These are phyloP conservation scores for Fulmarus glacialis DNA, from an alignment of 2,113 vertebrate species.

Conservation along the genomic window DNA sequence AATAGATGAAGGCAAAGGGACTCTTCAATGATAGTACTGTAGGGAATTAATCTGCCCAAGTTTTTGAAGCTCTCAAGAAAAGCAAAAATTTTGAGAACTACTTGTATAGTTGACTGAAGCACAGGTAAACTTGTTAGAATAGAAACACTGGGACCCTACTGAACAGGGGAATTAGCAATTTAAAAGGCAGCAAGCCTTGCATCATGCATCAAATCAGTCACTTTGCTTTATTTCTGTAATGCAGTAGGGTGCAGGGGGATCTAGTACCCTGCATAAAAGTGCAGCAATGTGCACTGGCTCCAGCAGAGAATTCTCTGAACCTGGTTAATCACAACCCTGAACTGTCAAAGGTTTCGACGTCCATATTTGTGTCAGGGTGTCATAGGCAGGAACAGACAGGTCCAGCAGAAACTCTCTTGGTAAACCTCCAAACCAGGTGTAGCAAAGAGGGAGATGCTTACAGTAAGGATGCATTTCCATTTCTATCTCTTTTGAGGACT, in stretches of 20 bases:
- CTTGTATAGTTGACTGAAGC: neutral
- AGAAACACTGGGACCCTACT: neutral
- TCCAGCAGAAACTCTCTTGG: neutral
- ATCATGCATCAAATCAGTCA: neutral
- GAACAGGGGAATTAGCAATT: neutral
- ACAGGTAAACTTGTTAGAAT: neutral
- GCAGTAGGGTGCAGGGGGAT: too few relatives aligned
- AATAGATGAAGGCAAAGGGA: neutral
- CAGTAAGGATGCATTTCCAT: neutral
- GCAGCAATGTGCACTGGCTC: neutral
- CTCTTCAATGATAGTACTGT: neutral
- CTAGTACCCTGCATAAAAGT: neutral
- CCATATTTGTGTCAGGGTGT: too few relatives aligned
- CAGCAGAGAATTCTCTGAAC: neutral
- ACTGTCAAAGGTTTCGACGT: fast-evolving
- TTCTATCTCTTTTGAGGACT: neutral
- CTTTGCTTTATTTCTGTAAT: neutral
- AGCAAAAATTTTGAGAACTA: neutral
- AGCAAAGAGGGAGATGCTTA: neutral
- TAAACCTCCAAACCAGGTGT: neutral
- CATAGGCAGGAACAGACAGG: neutral
- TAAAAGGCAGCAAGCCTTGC: neutral
- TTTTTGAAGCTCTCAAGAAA: neutral
- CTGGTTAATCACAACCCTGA: neutral
- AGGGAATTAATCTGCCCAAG: neutral